Percentiles rank a stretch among this genome's conserved stretches.
Evolutionary conservation across 2,888 invertebrate genomes (phyloP).

Genomic region (Brassicogethes aeneus): DNA sequence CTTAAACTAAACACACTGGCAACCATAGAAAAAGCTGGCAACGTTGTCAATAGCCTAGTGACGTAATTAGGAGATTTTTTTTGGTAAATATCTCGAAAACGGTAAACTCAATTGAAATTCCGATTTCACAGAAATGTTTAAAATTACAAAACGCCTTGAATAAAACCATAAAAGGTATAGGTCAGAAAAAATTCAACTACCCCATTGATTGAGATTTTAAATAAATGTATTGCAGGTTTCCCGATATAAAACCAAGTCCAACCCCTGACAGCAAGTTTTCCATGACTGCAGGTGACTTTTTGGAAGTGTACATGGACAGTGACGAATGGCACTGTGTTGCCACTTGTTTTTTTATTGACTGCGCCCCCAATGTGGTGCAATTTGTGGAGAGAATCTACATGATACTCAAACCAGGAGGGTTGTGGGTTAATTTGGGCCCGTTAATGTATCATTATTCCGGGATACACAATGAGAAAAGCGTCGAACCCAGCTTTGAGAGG

Average conservation of each 20-base stretch:
- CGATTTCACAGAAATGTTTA: no score
- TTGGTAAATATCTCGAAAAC: no score
- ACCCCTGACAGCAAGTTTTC: conserved; percentile 65
- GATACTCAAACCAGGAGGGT: conserved; percentile 82
- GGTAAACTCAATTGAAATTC: no score
- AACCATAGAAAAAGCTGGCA: no score
- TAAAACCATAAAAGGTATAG: no score
- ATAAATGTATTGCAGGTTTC: no score
- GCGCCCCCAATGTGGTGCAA: conserved; percentile 90
- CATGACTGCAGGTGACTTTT: conserved; percentile 95
- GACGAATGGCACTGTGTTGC: conserved; percentile 86
- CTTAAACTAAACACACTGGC: no score
- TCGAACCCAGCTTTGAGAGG: conserved; percentile 80
- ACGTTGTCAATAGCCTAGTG: no score
- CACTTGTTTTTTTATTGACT: conserved; percentile 98
- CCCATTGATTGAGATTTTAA: no score
- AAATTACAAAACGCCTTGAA: no score
- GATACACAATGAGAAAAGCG: conserved; percentile 75
- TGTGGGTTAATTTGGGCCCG: conserved; percentile 88
- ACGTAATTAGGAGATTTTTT: no score
- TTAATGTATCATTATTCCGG: conserved; percentile 87
- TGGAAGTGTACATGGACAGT: conserved; percentile 70
- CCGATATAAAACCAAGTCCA: conserved; percentile 75
- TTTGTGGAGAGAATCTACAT: conserved; percentile 89
- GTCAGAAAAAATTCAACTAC: no score